Percentiles rank a stretch among this genome's conserved stretches.
Evolutionary conservation across 2,113 vertebrate genomes (phyloP).

Genomic region (Ursus arctos): DNA sequence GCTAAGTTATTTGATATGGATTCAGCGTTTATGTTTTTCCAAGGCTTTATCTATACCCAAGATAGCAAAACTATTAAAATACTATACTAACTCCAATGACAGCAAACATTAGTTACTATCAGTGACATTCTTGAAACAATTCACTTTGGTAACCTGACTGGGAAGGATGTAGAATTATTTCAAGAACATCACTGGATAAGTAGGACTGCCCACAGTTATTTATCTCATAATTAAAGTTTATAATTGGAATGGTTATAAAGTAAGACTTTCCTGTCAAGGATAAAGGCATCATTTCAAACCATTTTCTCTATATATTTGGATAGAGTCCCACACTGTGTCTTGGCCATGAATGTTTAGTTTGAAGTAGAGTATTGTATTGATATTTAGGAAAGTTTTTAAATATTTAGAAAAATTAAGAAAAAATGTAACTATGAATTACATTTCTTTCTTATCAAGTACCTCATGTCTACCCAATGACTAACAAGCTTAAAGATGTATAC

Average conservation of each 20-base stretch:
- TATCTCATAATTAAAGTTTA: conserved; percentile 41
- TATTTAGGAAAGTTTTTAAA: background rate
- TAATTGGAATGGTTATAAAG: conserved; percentile 47
- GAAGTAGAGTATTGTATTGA: conserved; percentile 26
- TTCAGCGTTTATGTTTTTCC: conserved; percentile 1
- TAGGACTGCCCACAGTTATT: background rate
- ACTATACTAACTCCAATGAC: background rate
- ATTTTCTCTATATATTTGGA: background rate
- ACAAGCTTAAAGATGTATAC: conserved; percentile 50
- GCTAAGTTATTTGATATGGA: background rate
- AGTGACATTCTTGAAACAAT: background rate
- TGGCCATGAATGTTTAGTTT: background rate
- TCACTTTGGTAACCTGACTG: background rate
- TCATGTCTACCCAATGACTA: background rate
- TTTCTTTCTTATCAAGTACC: conserved; percentile 13
- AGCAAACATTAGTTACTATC: background rate
- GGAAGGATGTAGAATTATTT: conserved; percentile 9
- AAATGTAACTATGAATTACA: background rate
- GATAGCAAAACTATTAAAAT: background rate
- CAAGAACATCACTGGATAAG: conserved; percentile 10
- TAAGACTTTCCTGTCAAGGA: background rate
- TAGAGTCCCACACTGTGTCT: background rate
- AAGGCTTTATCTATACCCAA: background rate
- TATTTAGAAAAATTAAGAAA: background rate
- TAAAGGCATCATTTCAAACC: background rate